Base-by-base conservation (phyloP, 2,797 vertebrate species). In the Hybognathus amarus region DNA sequence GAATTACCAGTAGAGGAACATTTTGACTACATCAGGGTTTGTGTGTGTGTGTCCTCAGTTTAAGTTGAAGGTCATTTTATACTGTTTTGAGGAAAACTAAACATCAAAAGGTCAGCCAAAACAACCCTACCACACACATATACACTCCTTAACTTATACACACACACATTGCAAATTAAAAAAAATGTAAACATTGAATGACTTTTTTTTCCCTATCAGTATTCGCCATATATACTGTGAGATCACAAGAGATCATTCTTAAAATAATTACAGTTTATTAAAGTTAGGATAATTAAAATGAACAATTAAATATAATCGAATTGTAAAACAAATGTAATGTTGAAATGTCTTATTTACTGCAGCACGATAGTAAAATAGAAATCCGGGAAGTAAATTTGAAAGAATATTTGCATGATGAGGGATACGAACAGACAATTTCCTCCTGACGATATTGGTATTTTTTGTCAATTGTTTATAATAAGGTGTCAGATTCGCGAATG, bases 61-160 rank as follows among this genome's bases (percentile, higher is more conserved):
- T 79, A 40, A 27, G 6, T 40, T 7, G 22, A 17, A n/a, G 52
- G 66, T 33, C 1, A 59, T 80, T 27, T 22, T 42, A 59, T 45
- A 42, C n/a, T 33, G 67, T 80, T 59, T 80, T 80, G 18, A 20
- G 36, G 4, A 70, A 59, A 70, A 30, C 17, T 80, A 80, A 80
- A 80, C 36, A 70, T 69, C 3, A 59, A 59, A 80, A 30, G 66
- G 66, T 80, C 50, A 80, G 6, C 6, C 66, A 69, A 80, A 70
- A 56, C 78, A 80, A 59, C 17, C 24, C 6, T 18, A 20, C 59
- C 22, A 69, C 64, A 10, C 33, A 24, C 47, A 52, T 18, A 13
- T 4, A 20, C 77, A 24, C 77, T 52, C 20, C 17, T 42, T 42
- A n/a, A 40, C 36, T 24, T 63, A 68, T 12, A 38, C 22, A 38